Conservation (phyloP, 2,797 vertebrate genomes). For the Gymnothorax javanicus region DNA sequence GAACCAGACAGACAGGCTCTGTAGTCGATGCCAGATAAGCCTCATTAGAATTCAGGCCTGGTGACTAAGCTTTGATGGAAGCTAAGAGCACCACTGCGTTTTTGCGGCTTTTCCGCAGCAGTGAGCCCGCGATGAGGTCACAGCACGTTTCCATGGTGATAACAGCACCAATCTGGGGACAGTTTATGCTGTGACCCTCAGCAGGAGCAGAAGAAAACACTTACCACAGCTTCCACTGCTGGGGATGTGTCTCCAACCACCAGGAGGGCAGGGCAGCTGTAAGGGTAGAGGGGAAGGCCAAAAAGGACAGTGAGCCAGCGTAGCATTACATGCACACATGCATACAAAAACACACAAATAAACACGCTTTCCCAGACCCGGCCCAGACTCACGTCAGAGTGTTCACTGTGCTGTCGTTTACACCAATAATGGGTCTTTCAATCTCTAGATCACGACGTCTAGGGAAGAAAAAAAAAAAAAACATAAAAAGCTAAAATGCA, state of each 20-base stretch:
- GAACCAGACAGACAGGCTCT: not conserved
- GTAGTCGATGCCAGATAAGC: not conserved
- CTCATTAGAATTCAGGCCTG: not conserved
- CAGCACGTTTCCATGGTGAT: slow-evolving; percentile 4
- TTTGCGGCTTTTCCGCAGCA: not conserved
- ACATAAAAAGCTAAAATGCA: slow-evolving; percentile 4
- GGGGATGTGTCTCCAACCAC: slow-evolving; percentile 95
- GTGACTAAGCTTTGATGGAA: not conserved
- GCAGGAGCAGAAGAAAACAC: slow-evolving; percentile 52
- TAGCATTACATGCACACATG: not conserved
- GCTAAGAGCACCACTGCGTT: not conserved
- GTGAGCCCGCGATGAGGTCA: not conserved
- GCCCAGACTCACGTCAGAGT: slow-evolving; percentile 83
- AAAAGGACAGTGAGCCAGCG: not conserved
- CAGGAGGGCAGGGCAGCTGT: slow-evolving; percentile 87
- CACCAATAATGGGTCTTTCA: slow-evolving; percentile 84
- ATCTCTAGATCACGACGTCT: slow-evolving; percentile 93
- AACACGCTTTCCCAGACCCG: not conserved
- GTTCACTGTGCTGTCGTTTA: slow-evolving; percentile 82
- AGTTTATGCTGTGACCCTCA: not conserved
- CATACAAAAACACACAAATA: not conserved
- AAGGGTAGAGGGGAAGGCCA: not conserved
- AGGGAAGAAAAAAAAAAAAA: not conserved
- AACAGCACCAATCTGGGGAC: not conserved
- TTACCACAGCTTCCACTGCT: slow-evolving; percentile 93